These are phyloP conservation scores for Volucella bombylans DNA, from an alignment of 2,888 invertebrate genomes.

Conservation along the genomic window DNA sequence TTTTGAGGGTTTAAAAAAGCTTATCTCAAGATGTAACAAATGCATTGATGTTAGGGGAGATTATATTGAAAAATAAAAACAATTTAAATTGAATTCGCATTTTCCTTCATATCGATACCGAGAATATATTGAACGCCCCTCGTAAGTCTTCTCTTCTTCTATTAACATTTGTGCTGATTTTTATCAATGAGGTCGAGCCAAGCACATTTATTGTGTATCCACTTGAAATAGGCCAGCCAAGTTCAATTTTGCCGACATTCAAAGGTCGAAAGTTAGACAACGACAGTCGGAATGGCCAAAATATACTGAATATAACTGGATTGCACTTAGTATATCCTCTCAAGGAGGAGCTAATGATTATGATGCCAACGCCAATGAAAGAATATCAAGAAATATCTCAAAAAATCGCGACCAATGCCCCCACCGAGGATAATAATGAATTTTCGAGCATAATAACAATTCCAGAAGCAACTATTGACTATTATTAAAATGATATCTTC, in stretches of 20 bases:
- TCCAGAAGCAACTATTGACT: not conserved
- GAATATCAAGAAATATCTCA: not conserved
- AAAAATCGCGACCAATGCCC: not conserved
- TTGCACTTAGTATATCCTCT: conserved; percentile 42
- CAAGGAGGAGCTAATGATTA: conserved; percentile 17
- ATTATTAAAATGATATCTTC: not conserved
- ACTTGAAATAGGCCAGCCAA: not conserved
- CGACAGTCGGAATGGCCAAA: not conserved
- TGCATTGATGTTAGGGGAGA: too few relatives aligned
- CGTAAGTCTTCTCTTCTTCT: not conserved
- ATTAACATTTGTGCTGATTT: not conserved
- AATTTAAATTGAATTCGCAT: too few relatives aligned
- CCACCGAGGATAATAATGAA: not conserved
- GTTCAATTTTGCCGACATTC: not conserved
- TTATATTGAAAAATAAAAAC: too few relatives aligned
- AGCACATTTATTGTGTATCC: conserved; percentile 46
- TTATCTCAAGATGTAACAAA: too few relatives aligned
- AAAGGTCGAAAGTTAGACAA: not conserved
- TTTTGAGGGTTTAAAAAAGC: too few relatives aligned
- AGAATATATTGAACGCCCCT: too few relatives aligned
- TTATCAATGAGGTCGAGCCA: not conserved
- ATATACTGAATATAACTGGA: conserved; percentile 5
- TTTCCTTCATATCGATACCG: too few relatives aligned
- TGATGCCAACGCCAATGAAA: conserved; percentile 30
- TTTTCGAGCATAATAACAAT: not conserved